Conservation (phyloP, 2,797 vertebrate species). For the Melanotaenia trifasciata region DNA sequence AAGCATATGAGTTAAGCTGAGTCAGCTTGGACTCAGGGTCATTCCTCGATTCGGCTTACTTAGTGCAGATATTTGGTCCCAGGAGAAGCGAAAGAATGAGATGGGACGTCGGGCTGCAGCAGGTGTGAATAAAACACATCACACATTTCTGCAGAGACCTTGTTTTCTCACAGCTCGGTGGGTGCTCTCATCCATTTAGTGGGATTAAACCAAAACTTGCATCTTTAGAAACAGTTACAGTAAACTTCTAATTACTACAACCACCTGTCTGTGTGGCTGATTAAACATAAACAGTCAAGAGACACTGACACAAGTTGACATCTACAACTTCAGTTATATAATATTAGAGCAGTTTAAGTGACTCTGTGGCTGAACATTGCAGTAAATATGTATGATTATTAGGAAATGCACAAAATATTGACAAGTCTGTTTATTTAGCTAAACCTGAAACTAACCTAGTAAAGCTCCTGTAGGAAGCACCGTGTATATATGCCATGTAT, state of each 20-base stretch:
- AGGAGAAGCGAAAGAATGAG: neutral
- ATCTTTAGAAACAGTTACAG: neutral
- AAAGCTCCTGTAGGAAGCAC: neutral
- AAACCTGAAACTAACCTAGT: slow-evolving; percentile 1
- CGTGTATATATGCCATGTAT: slow-evolving; percentile 8
- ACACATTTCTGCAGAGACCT: neutral
- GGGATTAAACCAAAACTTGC: neutral
- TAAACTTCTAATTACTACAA: neutral
- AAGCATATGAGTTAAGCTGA: neutral
- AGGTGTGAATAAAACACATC: neutral
- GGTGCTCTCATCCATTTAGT: neutral
- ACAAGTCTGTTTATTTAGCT: neutral
- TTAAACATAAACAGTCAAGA: neutral
- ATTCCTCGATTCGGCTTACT: neutral
- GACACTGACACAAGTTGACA: neutral
- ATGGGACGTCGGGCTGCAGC: neutral
- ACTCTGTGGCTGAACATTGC: neutral
- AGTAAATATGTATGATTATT: neutral
- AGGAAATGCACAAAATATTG: neutral
- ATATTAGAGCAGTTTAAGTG: neutral
- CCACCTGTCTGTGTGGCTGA: neutral
- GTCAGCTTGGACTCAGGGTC: neutral
- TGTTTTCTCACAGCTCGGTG: neutral
- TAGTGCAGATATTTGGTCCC: neutral
- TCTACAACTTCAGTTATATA: neutral